A percentile compares a stretch with the other conserved stretches of the same genome.
These are phyloP conservation scores for cattle (Bos taurus) DNA, from an alignment of 2,113 vertebrate genomes.

Conservation along the genomic window ARS-UCD2.0 NC_037328.1:88981001-88981500, in stretches of 20 bases:
- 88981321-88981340: not conserved
- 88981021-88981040: not conserved
- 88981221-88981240: not conserved
- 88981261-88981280: accelerated
- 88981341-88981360: no score
- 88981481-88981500: no score
- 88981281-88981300: not conserved
- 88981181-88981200: not conserved
- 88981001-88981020: not conserved
- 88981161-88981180: not conserved
- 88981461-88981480: no score
- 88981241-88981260: not conserved
- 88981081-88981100: not conserved
- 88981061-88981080: constrained; percentile 15
- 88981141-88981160: not conserved
- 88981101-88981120: not conserved
- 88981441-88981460: no score
- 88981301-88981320: accelerated
- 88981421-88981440: no score
- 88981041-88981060: not conserved
- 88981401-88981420: no score
- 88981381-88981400: no score
- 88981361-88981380: no score
- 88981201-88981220: not conserved
- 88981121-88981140: not conserved